phyloP scores from a whole-genome alignment of 2,888 invertebrate species.

The Tribolium freemani region DNA sequence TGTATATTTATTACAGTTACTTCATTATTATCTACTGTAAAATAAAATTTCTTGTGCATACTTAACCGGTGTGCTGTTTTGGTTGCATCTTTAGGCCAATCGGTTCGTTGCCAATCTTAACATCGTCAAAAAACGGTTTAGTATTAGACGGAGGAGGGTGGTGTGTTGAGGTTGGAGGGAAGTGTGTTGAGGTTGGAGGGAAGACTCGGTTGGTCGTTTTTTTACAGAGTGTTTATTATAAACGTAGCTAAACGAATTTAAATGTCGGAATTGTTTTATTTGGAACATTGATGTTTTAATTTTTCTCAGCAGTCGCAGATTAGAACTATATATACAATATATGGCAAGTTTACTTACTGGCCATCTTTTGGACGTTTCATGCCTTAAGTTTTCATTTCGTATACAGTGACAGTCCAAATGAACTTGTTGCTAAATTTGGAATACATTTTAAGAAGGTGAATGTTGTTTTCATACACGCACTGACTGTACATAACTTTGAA shows the following conservation, averaged over 20 bases:
- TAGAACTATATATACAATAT: slow-evolving; percentile 37
- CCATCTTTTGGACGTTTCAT: slow-evolving; percentile 45
- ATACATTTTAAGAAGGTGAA: slow-evolving; percentile 30
- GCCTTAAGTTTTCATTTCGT: slow-evolving; percentile 44
- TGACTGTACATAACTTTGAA: slow-evolving; percentile 44
- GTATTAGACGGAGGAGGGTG: background rate
- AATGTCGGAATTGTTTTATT: slow-evolving; percentile 49
- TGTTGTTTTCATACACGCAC: slow-evolving; percentile 29
- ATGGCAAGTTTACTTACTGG: slow-evolving; percentile 45
- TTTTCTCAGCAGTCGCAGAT: slow-evolving; percentile 35
- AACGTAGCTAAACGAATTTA: slow-evolving; percentile 38
- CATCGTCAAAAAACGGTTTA: slow-evolving; percentile 9
- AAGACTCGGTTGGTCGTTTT: slow-evolving; percentile 48
- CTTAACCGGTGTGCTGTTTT: slow-evolving; percentile 44
- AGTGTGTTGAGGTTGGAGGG: slow-evolving; percentile 32
- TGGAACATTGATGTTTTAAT: slow-evolving; percentile 44
- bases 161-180: no score
- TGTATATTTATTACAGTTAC: slow-evolving; percentile 63
- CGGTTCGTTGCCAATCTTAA: slow-evolving; percentile 31
- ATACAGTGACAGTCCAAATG: slow-evolving; percentile 47
- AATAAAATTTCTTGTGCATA: slow-evolving; percentile 57
- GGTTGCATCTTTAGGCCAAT: slow-evolving; percentile 45
- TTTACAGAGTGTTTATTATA: slow-evolving; percentile 32
- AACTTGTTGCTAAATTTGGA: slow-evolving; percentile 33
- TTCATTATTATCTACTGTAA: slow-evolving; percentile 61